Conservation (phyloP, 2,113 vertebrate genomes). For the Campylorhamphus procurvoides region DNA sequence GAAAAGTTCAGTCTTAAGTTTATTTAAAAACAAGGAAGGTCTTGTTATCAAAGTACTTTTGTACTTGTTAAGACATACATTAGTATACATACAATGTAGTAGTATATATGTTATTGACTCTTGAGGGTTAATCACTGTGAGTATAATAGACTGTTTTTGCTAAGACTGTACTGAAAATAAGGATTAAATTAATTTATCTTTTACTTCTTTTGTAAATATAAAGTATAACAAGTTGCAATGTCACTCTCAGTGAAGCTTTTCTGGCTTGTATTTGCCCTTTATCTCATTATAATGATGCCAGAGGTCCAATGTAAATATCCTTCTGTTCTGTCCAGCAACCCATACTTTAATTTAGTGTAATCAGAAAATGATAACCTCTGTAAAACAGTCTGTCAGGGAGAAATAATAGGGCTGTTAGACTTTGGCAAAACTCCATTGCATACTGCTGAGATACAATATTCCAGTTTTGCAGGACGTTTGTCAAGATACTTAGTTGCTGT, state of each 20-base stretch:
- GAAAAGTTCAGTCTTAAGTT: not conserved
- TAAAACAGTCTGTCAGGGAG: conserved; percentile 44
- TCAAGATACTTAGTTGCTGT: not conserved
- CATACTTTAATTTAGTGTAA: conserved; percentile 48
- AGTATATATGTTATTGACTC: not conserved
- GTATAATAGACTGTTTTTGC: not conserved
- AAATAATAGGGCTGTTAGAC: conserved; percentile 49
- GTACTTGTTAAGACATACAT: not conserved
- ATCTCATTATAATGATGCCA: conserved; percentile 41
- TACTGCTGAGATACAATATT: not conserved
- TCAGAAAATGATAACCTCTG: conserved; percentile 50
- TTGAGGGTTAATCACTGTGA: not conserved
- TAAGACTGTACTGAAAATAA: not conserved
- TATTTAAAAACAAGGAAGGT: not conserved
- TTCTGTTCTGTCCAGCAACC: conserved; percentile 45
- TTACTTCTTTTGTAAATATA: not conserved
- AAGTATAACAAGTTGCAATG: not conserved
- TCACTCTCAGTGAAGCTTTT: not conserved
- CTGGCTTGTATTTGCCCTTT: conserved; percentile 24
- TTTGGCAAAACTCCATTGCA: conserved; percentile 28
- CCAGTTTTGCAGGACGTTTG: not conserved
- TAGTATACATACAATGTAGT: not conserved
- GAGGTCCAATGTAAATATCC: conserved; percentile 53
- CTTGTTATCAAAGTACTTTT: not conserved
- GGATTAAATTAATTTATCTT: not conserved